phyloP scores from a whole-genome alignment of 2,888 invertebrate genomes.

The Volucella bombylans region DNA sequence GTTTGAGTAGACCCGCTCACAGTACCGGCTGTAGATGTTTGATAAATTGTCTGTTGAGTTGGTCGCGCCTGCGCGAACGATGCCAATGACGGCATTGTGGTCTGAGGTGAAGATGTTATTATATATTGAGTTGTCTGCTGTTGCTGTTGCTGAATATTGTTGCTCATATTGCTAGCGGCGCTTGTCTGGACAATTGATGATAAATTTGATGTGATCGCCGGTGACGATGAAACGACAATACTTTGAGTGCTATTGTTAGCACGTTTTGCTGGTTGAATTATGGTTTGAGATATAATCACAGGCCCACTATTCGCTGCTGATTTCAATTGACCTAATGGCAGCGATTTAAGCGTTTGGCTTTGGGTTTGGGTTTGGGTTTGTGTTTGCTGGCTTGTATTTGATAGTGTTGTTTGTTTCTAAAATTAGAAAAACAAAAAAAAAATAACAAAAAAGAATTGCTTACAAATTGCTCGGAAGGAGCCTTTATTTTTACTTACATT shows the following conservation, averaged over 20 bases:
- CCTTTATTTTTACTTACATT: conserved; percentile 74
- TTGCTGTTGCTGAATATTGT: conserved; percentile 75
- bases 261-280: conserved; percentile 81
- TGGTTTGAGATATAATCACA: conserved; percentile 82
- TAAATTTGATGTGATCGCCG: conserved; percentile 65
- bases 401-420: conserved; percentile 55
- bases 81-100: conserved; percentile 79
- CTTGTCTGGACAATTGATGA: conserved; percentile 59
- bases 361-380: no score
- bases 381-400: conserved; percentile 75
- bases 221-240: conserved; percentile 59
- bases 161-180: conserved; percentile 44
- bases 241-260: conserved; percentile 43
- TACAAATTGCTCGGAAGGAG: neutral
- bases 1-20: conserved; percentile 77
- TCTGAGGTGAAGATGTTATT: conserved; percentile 78
- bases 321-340: conserved; percentile 80
- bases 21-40: conserved; percentile 76
- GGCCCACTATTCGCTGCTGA: conserved; percentile 81
- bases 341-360: conserved; percentile 81
- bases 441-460: neutral
- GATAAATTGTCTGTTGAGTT: conserved; percentile 79
- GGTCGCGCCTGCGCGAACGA: conserved; percentile 80
- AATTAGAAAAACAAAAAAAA: neutral
- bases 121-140: conserved; percentile 79